These are phyloP conservation scores for Uropsilus gracilis DNA, from an alignment of 2,113 vertebrate genomes.

Conservation along the genomic window DNA sequence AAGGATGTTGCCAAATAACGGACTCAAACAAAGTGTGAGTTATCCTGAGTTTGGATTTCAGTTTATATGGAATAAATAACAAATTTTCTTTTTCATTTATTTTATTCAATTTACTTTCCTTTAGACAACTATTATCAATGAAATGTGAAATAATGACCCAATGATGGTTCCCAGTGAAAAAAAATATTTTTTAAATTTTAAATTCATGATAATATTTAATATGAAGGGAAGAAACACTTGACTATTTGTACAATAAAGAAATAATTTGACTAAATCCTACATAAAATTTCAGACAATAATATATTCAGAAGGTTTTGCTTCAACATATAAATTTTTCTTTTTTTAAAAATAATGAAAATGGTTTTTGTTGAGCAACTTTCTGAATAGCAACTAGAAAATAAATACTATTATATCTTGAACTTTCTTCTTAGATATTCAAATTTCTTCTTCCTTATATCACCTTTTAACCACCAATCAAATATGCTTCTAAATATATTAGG, in stretches of 20 bases:
- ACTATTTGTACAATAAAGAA: not conserved
- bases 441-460: accelerated
- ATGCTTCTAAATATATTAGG: not conserved
- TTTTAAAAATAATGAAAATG: not conserved
- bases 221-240: not conserved
- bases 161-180: not conserved
- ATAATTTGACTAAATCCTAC: not conserved
- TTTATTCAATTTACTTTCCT: not conserved
- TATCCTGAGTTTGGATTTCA: not conserved
- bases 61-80: not conserved
- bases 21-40: not conserved
- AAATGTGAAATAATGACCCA: not conserved
- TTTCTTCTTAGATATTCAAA: not conserved
- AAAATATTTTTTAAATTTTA: not conserved
- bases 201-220: not conserved
- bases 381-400: not conserved
- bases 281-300: not conserved
- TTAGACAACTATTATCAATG: not conserved
- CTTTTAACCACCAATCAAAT: not conserved
- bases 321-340: not conserved
- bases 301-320: not conserved
- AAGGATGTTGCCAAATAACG: not conserved
- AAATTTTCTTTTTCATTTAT: not conserved
- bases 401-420: not conserved
- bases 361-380: not conserved